Base-by-base conservation (phyloP, 2,888 invertebrate species). In the Cheilosia soror region DNA sequence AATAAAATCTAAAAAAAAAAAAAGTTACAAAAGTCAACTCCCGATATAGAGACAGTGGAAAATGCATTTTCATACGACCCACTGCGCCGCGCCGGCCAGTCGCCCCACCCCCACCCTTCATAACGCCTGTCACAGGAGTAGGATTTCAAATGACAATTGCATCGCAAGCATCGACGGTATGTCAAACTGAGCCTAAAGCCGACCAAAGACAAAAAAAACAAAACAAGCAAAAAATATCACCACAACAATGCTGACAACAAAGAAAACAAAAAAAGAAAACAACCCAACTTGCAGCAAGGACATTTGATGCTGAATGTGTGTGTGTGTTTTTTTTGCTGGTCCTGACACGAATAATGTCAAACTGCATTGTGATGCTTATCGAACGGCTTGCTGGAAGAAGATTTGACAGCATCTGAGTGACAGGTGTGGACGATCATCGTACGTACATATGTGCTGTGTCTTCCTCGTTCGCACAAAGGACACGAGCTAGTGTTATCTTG, bases 121-220 rank as follows among this genome's bases (percentile, higher is more conserved):
- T 66, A 69, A 69, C 47, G 69, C 81, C 72, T 80, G 80, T 84
- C 80, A 84, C 49, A 13, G 62, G 71, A 62, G 85, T 81, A 81
- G 81, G 68, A 81, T 85, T 85, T 85, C 71, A 81, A 80, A 81
- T 85, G 85, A 85, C 85, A 85, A 85, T 85, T 85, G 85, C 85
- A 85, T 81, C 72, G 81, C 72, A 85, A 85, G 76, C 71, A 85
- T 85, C 81, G 81, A 81, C 81, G 85, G 81, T 66, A 72, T 81
- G 81, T 85, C 85, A 85, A 5, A 81, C 65, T 63, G 81, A 77
- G 85, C 80, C 80, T 76, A 81, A 77, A 81, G 85, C 77, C 47
- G 29, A 63, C 51, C 65, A 75, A 31, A 31, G 44, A 42, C 9
- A 37, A 66, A 66, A 66, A 66, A 49, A 47, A 62, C 15, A n/a